A percentile compares a stretch with the other conserved stretches of the same genome.
Conservation (phyloP, 2,797 vertebrate genomes). For the Alca torda region DNA sequence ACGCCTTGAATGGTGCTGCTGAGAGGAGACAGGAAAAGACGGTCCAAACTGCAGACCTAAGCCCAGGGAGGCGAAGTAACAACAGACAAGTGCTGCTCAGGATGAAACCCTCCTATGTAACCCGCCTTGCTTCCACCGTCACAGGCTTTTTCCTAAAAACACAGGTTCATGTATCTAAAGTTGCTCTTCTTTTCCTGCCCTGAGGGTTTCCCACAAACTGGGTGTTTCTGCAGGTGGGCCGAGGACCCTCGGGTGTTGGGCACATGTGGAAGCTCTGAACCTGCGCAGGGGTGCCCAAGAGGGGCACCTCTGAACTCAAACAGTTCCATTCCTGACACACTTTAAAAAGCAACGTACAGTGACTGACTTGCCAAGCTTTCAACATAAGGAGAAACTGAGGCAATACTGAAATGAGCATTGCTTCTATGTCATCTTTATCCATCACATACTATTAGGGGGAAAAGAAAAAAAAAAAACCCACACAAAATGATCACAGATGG, state of each 20-base stretch:
- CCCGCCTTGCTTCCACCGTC: background rate
- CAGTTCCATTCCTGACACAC: accelerated
- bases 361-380: background rate
- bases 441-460: too few species aligned
- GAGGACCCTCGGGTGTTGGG: background rate
- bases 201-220: accelerated
- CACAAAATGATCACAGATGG: background rate
- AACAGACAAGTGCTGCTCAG: background rate
- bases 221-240: background rate
- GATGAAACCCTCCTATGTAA: background rate
- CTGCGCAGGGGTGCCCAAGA: accelerated
- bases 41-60: background rate
- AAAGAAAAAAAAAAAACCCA: background rate
- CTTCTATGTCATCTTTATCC: background rate
- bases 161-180: accelerated
- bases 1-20: background rate
- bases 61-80: background rate
- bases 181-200: background rate
- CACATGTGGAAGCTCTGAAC: background rate
- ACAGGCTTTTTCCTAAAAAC: background rate
- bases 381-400: background rate
- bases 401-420: background rate
- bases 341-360: background rate
- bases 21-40: background rate
- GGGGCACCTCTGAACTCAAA: background rate